phyloP scores from a whole-genome alignment of 2,797 vertebrate genomes.

The Rhinoraja longicauda region DNA sequence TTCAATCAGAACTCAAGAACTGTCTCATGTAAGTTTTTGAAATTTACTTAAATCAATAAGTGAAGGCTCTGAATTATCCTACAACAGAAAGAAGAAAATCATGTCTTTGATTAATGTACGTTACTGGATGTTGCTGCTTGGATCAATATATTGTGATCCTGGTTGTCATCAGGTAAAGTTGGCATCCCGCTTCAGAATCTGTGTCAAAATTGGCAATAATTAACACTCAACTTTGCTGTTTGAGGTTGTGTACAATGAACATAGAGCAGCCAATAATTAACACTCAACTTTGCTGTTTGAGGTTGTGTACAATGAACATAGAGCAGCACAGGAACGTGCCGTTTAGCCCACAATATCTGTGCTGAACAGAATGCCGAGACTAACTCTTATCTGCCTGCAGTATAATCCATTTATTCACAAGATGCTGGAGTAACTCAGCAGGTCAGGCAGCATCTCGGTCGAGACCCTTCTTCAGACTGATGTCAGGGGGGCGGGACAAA shows the following conservation, averaged over 20 bases:
- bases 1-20: conserved; percentile 61
- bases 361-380: too few species aligned
- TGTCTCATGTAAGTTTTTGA: conserved; percentile 68
- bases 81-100: not conserved
- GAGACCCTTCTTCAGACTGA: too few species aligned
- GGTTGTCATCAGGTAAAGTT: not conserved
- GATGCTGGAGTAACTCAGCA: too few species aligned
- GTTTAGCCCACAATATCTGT: too few species aligned
- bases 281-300: too few species aligned
- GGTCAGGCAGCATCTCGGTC: too few species aligned
- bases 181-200: not conserved
- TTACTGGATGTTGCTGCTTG: not conserved
- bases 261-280: not conserved
- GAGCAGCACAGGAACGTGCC: too few species aligned
- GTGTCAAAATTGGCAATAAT: not conserved
- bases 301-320: too few species aligned
- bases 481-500: too few species aligned
- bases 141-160: not conserved
- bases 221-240: not conserved
- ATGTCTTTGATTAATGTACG: not conserved
- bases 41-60: not conserved
- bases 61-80: not conserved
- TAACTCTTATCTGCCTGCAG: too few species aligned
- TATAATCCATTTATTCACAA: too few species aligned
- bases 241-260: too few species aligned